Percentiles rank a stretch among this genome's conserved stretches.
Conservation (phyloP, 2,888 invertebrate species). For the Oligia strigilis region DNA sequence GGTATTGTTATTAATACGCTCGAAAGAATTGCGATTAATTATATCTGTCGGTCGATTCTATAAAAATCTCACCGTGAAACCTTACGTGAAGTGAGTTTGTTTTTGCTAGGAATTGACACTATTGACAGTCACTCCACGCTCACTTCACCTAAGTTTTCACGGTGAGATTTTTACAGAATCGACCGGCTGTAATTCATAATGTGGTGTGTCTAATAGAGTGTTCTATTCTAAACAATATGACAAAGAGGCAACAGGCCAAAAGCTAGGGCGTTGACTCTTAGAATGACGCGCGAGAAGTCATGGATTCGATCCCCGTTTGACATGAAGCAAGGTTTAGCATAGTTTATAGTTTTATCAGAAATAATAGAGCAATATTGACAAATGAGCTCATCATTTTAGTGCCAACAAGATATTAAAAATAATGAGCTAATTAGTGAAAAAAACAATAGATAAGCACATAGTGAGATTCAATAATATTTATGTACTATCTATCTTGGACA, state of each 20-base stretch:
- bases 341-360: background rate
- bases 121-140: too few species aligned
- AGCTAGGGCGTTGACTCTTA: background rate
- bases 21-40: background rate
- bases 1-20: background rate
- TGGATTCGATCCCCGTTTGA: background rate
- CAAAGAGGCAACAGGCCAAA: constrained; percentile 1
- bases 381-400: background rate
- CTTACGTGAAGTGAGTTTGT: too few species aligned
- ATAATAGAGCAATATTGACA: background rate
- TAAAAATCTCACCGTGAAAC: too few species aligned
- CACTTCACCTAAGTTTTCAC: too few species aligned
- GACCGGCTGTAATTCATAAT: too few species aligned
- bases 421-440: background rate
- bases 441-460: background rate
- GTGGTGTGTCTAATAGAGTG: background rate
- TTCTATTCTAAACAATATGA: background rate
- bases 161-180: too few species aligned
- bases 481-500: too few species aligned
- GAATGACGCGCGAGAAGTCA: background rate
- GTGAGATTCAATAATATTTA: background rate
- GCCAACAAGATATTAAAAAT: background rate
- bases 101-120: too few species aligned
- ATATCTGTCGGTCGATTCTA: too few species aligned
- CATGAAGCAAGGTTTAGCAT: background rate